These are phyloP conservation scores for Mesitornis unicolor DNA, from an alignment of 2,113 vertebrate species.

Conservation along the genomic window DNA sequence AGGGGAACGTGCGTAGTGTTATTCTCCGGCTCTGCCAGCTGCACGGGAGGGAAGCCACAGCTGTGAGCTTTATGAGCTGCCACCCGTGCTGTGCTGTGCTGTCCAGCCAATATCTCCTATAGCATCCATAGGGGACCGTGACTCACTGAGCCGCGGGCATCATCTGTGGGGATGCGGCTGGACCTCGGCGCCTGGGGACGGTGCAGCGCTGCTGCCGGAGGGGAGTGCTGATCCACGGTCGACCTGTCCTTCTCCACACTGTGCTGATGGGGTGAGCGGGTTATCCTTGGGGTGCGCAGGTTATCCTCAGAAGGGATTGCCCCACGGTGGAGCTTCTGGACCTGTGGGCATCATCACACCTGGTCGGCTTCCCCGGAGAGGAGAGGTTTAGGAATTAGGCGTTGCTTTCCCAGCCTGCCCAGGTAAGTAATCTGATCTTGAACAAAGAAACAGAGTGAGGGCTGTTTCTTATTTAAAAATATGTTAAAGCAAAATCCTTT, in stretches of 20 bases:
- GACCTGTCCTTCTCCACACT: neutral
- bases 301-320: neutral
- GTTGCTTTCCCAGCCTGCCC: neutral
- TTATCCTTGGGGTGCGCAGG: neutral
- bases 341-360: neutral
- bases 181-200: neutral
- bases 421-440: constrained; percentile 24
- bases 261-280: neutral
- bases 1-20: neutral
- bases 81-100: neutral
- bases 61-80: neutral
- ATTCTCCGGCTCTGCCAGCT: neutral
- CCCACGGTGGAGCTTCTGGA: rapidly evolving
- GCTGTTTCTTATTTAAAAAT: neutral
- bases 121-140: neutral
- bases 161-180: neutral
- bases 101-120: neutral
- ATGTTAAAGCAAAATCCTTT: neutral
- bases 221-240: neutral
- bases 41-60: neutral
- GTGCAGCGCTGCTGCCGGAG: neutral
- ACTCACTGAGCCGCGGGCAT: neutral
- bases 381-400: neutral
- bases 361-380: neutral
- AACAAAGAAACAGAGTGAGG: neutral